Evolutionary conservation across 2,888 invertebrate species (phyloP).

Genomic region (Hipparchia semele): DNA sequence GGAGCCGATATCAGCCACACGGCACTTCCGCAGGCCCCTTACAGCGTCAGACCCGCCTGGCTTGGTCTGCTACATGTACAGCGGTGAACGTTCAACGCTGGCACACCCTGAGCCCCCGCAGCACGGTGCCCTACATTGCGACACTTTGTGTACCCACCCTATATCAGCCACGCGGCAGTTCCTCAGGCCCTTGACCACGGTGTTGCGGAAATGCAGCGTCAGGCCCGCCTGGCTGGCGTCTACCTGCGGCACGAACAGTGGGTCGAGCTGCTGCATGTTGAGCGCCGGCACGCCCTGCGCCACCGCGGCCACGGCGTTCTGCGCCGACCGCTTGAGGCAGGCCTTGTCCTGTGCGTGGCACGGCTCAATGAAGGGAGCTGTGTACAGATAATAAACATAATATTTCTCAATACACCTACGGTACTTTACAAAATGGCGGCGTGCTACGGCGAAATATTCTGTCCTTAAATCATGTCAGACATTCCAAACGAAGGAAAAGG

Average conservation of each 20-base stretch:
- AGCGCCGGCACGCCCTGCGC: constrained; percentile 62
- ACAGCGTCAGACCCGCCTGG: too few species aligned
- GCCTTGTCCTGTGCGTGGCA: constrained; percentile 54
- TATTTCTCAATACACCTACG: background rate
- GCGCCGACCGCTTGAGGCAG: constrained; percentile 60
- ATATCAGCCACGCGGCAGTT: constrained; percentile 58
- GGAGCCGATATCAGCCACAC: too few species aligned
- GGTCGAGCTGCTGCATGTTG: constrained; percentile 61
- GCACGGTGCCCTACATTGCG: background rate
- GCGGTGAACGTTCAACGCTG: too few species aligned
- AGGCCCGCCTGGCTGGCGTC: constrained; percentile 62
- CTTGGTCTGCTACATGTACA: too few species aligned
- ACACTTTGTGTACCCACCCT: constrained; percentile 51
- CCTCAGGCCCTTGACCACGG: constrained; percentile 61
- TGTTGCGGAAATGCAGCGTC: constrained; percentile 65
- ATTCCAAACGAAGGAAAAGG: background rate
- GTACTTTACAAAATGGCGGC: too few species aligned
- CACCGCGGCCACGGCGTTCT: constrained; percentile 56
- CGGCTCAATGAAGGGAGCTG: constrained; percentile 64
- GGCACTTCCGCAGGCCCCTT: too few species aligned
- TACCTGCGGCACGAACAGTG: constrained; percentile 59
- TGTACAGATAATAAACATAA: background rate
- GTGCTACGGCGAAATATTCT: too few species aligned
- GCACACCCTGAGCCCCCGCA: too few species aligned
- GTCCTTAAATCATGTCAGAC: too few species aligned